Evolutionary conservation across 2,797 vertebrate genomes (phyloP), one percentile per base, ranked within the genome.

Genomic region (Mionectes olivaceus): DNA sequence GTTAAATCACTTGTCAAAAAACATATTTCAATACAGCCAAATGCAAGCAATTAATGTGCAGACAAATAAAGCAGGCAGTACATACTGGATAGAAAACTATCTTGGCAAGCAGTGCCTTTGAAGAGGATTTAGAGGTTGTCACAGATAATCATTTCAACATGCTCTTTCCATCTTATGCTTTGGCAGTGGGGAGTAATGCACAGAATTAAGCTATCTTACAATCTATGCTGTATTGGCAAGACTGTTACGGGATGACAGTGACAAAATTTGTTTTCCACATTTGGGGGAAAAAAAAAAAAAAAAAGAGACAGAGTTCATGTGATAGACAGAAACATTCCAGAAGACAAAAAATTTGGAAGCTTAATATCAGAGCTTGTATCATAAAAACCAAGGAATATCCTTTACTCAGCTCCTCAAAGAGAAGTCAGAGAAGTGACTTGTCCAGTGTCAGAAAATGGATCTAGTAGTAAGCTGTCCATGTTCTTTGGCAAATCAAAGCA

Each of bases 71-170:
- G 25, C 53, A 90, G 65, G 80, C 57, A 90, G 44, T 16, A 61
- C 14, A 7, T 18, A 69, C 10, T 78, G 50, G 57, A 37, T 3
- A 81, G 69, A 55, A 93, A 90, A 57, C 11, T n/a, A 37, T 71
- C 61, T 47, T 94, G 83, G 82, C 87, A 93, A 94, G 74, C 25
- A 59, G 19, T 11, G 30, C 32, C 83, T 90, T 86, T 68, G 13
- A 92, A 46, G 93, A 92, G n/a, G 79, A 78, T 94, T 80, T 86
- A 88, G 61, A 78, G 18, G 32, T 59, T 73, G 57, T 86, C 91
- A 88, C 19, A 68, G 39, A 88, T 55, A 90, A 90, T 91, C 13
- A 90, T 59, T 94, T 95, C 75, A 90, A 52, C 49, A 65, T 69
- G 87, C 44, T 85, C 50, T 37, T 94, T 91, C 82, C 3, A 2